Conservation (phyloP, 1,140 invertebrate genomes). For the Copidosoma floridanum region DNA sequence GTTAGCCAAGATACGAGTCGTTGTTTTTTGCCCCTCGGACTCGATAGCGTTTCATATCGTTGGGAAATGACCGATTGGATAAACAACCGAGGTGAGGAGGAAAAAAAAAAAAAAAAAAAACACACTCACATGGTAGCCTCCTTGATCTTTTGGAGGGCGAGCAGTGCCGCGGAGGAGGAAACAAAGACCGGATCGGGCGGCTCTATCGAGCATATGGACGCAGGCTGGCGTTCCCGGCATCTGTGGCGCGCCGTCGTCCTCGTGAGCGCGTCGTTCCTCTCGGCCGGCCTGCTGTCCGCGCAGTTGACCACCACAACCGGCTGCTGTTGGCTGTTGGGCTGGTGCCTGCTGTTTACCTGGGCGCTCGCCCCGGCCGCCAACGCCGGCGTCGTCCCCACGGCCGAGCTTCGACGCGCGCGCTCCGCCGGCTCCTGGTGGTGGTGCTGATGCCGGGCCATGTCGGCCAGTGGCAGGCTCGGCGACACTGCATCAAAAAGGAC, state of each 20-base stretch:
- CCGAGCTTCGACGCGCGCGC: constrained; percentile 28
- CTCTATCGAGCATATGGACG: constrained; percentile 49
- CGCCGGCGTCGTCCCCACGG: constrained; percentile 27
- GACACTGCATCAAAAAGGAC: constrained; percentile 32
- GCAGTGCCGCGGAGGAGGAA: constrained; percentile 55
- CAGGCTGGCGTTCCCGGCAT: constrained; percentile 44
- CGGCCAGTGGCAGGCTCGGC: constrained; percentile 33
- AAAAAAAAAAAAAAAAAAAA: no score
- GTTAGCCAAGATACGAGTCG: no score
- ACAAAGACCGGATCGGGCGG: constrained; percentile 51
- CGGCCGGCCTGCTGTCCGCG: constrained; percentile 14
- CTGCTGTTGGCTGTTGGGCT: no score
- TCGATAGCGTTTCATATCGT: no score
- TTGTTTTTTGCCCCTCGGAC: no score
- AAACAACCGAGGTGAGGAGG: no score
- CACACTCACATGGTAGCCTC: constrained; percentile 59
- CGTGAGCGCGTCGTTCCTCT: constrained; percentile 16
- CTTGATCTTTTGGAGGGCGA: constrained; percentile 60
- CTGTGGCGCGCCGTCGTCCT: constrained; percentile 41
- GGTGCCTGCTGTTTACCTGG: no score
- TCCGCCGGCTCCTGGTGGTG: constrained; percentile 23
- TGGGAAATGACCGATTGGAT: no score
- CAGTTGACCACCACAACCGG: no score
- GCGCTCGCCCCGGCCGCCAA: no score
- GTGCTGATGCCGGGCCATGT: constrained; percentile 33